A percentile compares a stretch with the other conserved stretches of the same genome.
These are phyloP conservation scores for Ephialtes manifestator DNA, from an alignment of 2,888 invertebrate species.

Conservation along the genomic window DNA sequence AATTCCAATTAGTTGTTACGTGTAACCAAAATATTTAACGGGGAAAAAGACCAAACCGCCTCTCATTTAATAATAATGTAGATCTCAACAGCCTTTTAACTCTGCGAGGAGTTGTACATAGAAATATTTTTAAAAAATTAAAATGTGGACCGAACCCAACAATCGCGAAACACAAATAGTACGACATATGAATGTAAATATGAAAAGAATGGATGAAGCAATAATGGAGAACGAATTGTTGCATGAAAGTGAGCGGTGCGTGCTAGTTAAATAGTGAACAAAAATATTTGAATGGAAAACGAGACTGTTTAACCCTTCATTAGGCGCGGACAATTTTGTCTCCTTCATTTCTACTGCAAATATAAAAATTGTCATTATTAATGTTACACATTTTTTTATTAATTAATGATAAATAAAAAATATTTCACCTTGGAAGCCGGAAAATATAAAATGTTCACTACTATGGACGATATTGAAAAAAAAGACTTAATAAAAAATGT, in stretches of 20 bases:
- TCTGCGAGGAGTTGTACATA: slow-evolving; percentile 29
- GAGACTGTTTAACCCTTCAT: slow-evolving; percentile 16
- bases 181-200: slow-evolving; percentile 48
- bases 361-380: background rate
- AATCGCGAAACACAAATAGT: slow-evolving; percentile 31
- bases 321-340: background rate
- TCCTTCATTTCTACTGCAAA: background rate
- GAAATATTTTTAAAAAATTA: slow-evolving; percentile 1
- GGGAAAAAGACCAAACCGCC: background rate
- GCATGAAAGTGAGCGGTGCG: slow-evolving; percentile 42
- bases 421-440: background rate
- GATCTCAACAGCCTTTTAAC: slow-evolving; percentile 42
- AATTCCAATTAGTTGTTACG: background rate
- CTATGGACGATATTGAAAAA: background rate
- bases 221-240: slow-evolving; percentile 37
- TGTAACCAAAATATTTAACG: background rate
- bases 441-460: background rate
- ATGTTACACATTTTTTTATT: background rate
- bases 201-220: slow-evolving; percentile 27
- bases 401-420: background rate
- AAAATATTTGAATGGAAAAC: background rate
- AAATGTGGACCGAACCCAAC: slow-evolving; percentile 2
- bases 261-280: slow-evolving; percentile 22
- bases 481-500: background rate
- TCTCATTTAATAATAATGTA: background rate